Evolutionary conservation across 2,888 invertebrate genomes (phyloP).

Genomic region (Apotomis betuletana): DNA sequence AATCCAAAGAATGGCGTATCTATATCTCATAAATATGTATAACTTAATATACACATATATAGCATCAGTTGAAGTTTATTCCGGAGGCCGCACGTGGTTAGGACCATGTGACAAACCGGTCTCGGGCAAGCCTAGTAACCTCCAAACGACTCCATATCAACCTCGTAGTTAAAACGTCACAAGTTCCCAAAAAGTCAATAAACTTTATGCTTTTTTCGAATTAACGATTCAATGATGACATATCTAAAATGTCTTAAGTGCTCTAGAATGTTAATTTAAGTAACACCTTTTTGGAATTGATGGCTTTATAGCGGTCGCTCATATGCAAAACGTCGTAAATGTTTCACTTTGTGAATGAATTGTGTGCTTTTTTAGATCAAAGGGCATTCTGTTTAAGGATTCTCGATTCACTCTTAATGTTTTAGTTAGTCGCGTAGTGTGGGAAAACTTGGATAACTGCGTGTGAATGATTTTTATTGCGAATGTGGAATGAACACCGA

Average conservation of each 20-base stretch:
- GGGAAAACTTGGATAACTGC: conserved; percentile 47
- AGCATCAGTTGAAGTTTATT: conserved; percentile 51
- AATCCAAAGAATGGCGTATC: conserved; percentile 21
- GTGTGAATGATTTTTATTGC: conserved; percentile 45
- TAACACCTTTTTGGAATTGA: conserved; percentile 5
- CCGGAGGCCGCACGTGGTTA: conserved; percentile 80
- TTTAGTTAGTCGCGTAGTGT: conserved; percentile 55
- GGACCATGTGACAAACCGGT: conserved; percentile 82
- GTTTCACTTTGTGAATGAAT: conserved; percentile 5
- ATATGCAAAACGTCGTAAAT: conserved; percentile 5
- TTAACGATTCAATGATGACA: neutral
- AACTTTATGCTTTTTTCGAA: conserved; percentile 17
- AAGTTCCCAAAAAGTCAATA: conserved; percentile 15
- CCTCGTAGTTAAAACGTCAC: conserved; percentile 1
- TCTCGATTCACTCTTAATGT: conserved; percentile 61
- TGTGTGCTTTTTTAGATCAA: conserved; percentile 5
- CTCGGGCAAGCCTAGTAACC: conserved; percentile 78
- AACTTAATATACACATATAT: conserved; percentile 42
- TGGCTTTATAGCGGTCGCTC: neutral
- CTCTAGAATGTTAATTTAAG: neutral
- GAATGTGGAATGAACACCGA: neutral
- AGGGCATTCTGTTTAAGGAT: conserved; percentile 59
- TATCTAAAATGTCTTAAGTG: conserved; percentile 3
- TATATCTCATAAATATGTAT: conserved; percentile 39
- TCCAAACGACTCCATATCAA: conserved; percentile 71